Percentiles rank a stretch among this genome's conserved stretches.
These are phyloP conservation scores for Phaethornis superciliosus DNA, from an alignment of 2,113 vertebrate genomes.

Conservation along the genomic window DNA sequence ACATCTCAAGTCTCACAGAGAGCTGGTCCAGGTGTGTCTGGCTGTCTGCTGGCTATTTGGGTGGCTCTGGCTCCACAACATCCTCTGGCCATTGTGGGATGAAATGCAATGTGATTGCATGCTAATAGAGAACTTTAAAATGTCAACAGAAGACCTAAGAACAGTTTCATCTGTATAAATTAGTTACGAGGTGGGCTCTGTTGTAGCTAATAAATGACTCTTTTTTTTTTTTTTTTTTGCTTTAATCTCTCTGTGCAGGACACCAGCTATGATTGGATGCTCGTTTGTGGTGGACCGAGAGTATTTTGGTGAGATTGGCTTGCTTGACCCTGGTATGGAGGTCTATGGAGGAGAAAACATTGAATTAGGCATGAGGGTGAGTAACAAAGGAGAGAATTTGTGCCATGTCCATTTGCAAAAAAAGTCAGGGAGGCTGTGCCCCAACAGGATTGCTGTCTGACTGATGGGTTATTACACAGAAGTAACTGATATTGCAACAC, in stretches of 20 bases:
- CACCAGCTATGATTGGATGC: conserved; percentile 98
- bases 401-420: neutral
- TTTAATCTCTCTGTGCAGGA: conserved; percentile 75
- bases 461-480: neutral
- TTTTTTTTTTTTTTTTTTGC: neutral
- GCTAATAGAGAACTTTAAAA: neutral
- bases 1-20: neutral
- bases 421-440: neutral
- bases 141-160: neutral
- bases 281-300: conserved; percentile 95
- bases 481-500: neutral
- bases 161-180: neutral
- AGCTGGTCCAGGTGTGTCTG: neutral
- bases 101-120: neutral
- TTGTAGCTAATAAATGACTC: neutral
- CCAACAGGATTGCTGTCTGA: neutral
- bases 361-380: conserved; percentile 96
- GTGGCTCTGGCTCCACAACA: neutral
- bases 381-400: conserved; percentile 19
- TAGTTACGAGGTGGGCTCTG: neutral
- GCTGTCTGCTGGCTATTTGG: neutral
- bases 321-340: conserved; percentile 97
- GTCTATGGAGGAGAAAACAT: conserved; percentile 98
- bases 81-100: neutral
- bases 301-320: conserved; percentile 95